These are phyloP conservation scores for Gambusia affinis DNA, from an alignment of 2,113 vertebrate species.

Conservation along the genomic window DNA sequence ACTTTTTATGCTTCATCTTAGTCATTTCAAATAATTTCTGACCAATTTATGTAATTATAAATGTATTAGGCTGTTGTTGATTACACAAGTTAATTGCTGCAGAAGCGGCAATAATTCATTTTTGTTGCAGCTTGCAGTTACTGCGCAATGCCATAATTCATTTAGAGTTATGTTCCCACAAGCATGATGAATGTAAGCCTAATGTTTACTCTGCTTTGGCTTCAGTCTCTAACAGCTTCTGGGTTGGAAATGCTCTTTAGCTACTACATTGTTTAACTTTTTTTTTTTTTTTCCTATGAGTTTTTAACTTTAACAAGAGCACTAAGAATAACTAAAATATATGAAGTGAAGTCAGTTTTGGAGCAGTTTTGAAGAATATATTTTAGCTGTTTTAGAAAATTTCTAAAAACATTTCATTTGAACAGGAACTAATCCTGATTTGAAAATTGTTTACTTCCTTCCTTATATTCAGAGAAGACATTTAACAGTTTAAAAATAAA, in stretches of 20 bases:
- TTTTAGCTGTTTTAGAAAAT: not conserved
- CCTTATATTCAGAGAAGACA: too few species aligned
- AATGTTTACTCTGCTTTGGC: not conserved
- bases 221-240: not conserved
- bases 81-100: not conserved
- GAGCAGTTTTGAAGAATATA: not conserved
- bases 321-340: not conserved
- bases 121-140: conserved; percentile 10
- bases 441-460: not conserved
- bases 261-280: not conserved
- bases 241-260: not conserved
- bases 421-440: not conserved
- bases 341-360: not conserved
- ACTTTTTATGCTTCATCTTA: not conserved
- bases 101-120: not conserved
- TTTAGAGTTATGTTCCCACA: not conserved
- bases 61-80: conserved; percentile 12
- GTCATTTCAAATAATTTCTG: not conserved
- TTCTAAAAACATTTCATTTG: not conserved
- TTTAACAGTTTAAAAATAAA: too few species aligned
- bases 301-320: not conserved
- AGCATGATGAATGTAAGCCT: not conserved
- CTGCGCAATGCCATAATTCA: conserved; percentile 4
- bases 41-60: conserved; percentile 5
- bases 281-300: not conserved